These are phyloP conservation scores for Phylloscopus trochiloides DNA, from an alignment of 2,113 vertebrate species.

Conservation along the genomic window DNA sequence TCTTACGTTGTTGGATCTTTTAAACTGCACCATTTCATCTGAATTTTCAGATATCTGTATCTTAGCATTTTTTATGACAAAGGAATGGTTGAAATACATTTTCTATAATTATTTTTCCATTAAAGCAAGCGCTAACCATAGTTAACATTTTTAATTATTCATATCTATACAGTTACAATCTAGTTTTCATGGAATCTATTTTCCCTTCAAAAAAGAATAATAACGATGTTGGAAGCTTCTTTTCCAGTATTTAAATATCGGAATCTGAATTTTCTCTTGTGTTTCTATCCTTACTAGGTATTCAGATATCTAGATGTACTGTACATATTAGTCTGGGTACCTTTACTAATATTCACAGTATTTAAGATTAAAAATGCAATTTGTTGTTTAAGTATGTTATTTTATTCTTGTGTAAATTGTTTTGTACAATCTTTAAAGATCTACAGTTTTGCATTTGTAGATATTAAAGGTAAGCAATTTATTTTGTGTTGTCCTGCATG, in stretches of 20 bases:
- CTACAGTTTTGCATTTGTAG: conserved; percentile 81
- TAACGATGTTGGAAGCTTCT: conserved; percentile 56
- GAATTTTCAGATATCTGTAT: conserved; percentile 57
- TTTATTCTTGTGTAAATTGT: conserved; percentile 84
- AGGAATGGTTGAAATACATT: conserved; percentile 60
- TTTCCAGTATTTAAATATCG: conserved; percentile 66
- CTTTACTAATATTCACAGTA: conserved; percentile 84
- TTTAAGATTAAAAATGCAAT: conserved; percentile 81
- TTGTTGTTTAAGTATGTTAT: conserved; percentile 80
- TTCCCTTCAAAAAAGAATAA: conserved; percentile 57
- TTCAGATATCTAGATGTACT: conserved; percentile 73
- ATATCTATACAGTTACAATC: conserved; percentile 63
- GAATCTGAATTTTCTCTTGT: conserved; percentile 57
- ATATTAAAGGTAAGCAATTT: conserved; percentile 78
- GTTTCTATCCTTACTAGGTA: conserved; percentile 63
- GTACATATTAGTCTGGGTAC: conserved; percentile 79
- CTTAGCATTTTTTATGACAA: conserved; percentile 66
- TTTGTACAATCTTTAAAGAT: conserved; percentile 81
- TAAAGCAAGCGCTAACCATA: conserved; percentile 65
- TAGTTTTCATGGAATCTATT: conserved; percentile 68
- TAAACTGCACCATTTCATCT: conserved; percentile 46
- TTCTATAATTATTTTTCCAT: conserved; percentile 70
- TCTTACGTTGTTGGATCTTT: neutral
- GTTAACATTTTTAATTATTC: conserved; percentile 71
- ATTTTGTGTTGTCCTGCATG: conserved; percentile 84